Percentiles rank a stretch among this genome's conserved stretches.
Conservation (phyloP, 2,113 vertebrate genomes). For the Onychostoma macrolepis region DNA sequence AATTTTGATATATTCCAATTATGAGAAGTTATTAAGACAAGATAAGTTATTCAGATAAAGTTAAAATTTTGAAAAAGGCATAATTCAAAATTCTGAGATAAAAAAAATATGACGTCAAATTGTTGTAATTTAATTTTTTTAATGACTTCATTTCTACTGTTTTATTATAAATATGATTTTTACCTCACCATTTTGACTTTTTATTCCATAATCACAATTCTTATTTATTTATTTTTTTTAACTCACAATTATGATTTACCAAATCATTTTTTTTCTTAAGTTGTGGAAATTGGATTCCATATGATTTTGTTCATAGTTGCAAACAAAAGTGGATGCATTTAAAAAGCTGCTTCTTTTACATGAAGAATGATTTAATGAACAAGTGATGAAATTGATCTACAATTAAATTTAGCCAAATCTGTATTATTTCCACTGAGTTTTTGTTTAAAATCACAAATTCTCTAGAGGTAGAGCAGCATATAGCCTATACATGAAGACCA, state of each 20-base stretch:
- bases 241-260: not conserved
- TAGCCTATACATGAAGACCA: not conserved
- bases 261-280: not conserved
- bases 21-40: no score
- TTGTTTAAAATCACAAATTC: not conserved
- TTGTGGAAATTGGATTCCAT: not conserved
- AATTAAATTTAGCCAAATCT: not conserved
- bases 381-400: not conserved
- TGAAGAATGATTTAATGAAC: not conserved
- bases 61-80: no score
- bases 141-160: not conserved
- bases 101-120: no score
- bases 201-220: no score
- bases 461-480: not conserved
- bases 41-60: no score
- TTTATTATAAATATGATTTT: not conserved
- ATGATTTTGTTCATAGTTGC: not conserved
- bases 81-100: no score
- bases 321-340: not conserved
- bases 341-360: not conserved
- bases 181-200: no score
- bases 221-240: no score
- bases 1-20: no score
- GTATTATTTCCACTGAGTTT: not conserved
- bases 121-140: no score